phyloP scores from a whole-genome alignment of 1,140 invertebrate species.

The Leptoteleia sp. region DNA sequence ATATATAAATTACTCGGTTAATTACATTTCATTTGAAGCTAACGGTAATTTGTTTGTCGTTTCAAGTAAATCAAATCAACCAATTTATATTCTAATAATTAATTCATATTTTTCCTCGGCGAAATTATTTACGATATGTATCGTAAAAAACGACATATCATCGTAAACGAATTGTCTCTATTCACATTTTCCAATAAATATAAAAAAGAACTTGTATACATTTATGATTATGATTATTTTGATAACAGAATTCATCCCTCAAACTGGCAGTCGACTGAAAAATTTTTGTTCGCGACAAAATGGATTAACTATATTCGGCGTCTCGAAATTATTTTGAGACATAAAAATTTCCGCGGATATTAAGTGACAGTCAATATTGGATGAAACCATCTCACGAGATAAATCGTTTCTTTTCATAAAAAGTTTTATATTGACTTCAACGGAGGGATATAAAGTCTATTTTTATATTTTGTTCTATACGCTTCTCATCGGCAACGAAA shows the following conservation, averaged over 20 bases:
- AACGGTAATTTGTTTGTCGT: too few species aligned
- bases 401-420: conserved; percentile 34
- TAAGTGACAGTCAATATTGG: conserved; percentile 28
- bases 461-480: conserved; percentile 33
- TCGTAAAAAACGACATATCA: neutral
- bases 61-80: too few species aligned
- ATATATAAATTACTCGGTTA: too few species aligned
- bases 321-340: conserved; percentile 17
- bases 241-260: neutral
- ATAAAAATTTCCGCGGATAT: conserved; percentile 23
- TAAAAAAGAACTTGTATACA: neutral
- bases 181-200: neutral
- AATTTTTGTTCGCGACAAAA: conserved; percentile 3
- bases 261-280: neutral
- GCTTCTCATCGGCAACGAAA: conserved; percentile 6
- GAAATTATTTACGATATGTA: too few species aligned
- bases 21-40: too few species aligned
- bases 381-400: conserved; percentile 22
- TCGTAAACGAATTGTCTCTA: neutral
- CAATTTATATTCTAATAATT: too few species aligned
- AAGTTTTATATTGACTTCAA: conserved; percentile 28
- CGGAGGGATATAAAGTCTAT: conserved; percentile 31
- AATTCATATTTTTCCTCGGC: too few species aligned
- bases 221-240: neutral
- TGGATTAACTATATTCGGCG: conserved; percentile 18